Evolutionary conservation across 2,113 vertebrate species (phyloP).

Genomic region (Mastomys natalensis): DNA sequence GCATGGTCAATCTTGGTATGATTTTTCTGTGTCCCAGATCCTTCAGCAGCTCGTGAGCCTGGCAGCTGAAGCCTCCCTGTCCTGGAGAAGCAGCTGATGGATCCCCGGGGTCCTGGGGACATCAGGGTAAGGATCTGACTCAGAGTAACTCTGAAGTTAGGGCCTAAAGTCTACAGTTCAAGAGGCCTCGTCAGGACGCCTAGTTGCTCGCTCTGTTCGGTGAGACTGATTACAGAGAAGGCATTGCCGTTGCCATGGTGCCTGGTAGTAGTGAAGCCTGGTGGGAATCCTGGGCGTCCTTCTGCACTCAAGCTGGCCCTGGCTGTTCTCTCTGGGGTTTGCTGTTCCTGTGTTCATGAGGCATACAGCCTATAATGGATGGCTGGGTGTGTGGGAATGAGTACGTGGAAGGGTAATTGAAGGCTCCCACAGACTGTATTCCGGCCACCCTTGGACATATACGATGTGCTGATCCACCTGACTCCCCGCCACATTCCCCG

Average conservation of each 20-base stretch:
- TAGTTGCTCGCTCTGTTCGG: neutral
- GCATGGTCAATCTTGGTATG: neutral
- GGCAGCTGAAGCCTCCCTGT: slow-evolving; percentile 90
- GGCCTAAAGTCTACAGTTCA: neutral
- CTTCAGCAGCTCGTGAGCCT: slow-evolving; percentile 92
- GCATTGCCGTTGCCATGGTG: neutral
- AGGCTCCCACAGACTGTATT: slow-evolving; percentile 89
- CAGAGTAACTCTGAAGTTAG: neutral
- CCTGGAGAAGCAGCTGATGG: slow-evolving; percentile 93
- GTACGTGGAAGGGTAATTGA: neutral
- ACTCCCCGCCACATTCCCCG: slow-evolving; percentile 92
- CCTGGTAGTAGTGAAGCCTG: neutral
- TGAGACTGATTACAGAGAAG: neutral
- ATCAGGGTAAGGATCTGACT: slow-evolving; percentile 88
- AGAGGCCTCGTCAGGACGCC: neutral
- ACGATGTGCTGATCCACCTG: slow-evolving; percentile 94
- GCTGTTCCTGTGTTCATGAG: neutral
- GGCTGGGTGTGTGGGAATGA: neutral
- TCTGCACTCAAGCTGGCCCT: neutral
- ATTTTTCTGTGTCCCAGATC: slow-evolving; percentile 86
- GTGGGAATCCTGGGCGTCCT: neutral
- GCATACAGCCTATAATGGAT: neutral
- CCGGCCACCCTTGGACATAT: slow-evolving; percentile 94
- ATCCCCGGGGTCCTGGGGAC: slow-evolving; percentile 88
- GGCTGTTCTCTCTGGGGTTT: neutral